phyloP scores from a whole-genome alignment of 2,113 vertebrate genomes.

The Tylochromis polylepis region DNA sequence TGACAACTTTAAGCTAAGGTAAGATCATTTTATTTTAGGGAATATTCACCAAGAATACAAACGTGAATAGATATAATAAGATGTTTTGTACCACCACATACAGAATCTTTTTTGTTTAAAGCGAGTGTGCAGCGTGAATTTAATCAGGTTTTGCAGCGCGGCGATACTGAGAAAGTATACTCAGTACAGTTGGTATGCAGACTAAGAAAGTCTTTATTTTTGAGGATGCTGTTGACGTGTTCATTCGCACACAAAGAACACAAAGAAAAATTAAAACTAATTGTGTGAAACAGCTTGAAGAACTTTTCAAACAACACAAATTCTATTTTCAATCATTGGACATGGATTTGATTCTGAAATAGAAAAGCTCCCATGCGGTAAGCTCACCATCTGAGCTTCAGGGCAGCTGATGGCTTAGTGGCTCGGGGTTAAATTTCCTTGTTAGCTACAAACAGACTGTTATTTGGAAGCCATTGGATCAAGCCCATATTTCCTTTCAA shows the following conservation, averaged over 20 bases:
- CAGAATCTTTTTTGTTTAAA: not conserved
- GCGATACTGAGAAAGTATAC: not conserved
- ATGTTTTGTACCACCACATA: not conserved
- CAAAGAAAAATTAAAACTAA: not conserved
- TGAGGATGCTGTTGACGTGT: not conserved
- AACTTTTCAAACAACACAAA: not conserved
- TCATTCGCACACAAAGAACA: not conserved
- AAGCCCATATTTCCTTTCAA: constrained; percentile 61
- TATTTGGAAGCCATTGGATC: constrained; percentile 42
- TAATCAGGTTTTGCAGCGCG: not conserved
- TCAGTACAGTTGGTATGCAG: not conserved
- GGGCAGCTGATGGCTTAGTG: constrained; percentile 8
- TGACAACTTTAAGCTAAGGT: not conserved
- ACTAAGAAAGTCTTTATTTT: not conserved
- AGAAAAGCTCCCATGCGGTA: not conserved
- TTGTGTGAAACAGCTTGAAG: not conserved
- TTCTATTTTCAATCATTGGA: not conserved
- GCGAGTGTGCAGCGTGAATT: not conserved
- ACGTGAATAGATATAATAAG: not conserved
- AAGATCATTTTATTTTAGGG: not conserved
- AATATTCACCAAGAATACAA: not conserved
- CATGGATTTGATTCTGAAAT: not conserved
- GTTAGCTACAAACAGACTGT: constrained; percentile 44
- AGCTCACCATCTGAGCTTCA: not conserved
- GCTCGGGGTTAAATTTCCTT: constrained; percentile 2